These are phyloP conservation scores for Megalonaias nervosa DNA, from an alignment of 1,140 invertebrate species.

Conservation along the genomic window DNA sequence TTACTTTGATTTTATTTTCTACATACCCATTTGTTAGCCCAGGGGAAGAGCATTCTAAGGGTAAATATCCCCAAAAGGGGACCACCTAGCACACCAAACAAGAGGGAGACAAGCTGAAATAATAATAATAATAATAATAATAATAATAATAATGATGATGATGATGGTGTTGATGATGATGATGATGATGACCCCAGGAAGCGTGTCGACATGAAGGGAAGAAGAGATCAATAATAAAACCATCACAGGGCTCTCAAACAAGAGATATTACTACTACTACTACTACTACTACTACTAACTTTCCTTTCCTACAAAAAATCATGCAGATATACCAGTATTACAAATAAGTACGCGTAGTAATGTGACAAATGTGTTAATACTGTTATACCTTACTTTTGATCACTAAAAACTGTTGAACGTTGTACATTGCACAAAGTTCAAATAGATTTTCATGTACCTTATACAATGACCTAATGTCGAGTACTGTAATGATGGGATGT, in stretches of 20 bases:
- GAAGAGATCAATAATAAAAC: neutral
- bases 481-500: too few species aligned
- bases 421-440: too few species aligned
- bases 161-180: neutral
- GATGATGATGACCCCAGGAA: neutral
- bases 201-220: neutral
- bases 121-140: too few species aligned
- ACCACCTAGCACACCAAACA: conserved; percentile 67
- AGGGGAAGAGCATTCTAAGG: conserved; percentile 68
- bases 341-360: conserved; percentile 45
- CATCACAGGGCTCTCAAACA: neutral
- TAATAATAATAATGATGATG: neutral
- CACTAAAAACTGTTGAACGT: too few species aligned
- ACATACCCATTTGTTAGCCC: conserved; percentile 56
- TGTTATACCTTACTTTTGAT: too few species aligned
- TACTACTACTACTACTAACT: too few species aligned
- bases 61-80: conserved; percentile 66
- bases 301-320: conserved; percentile 21
- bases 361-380: too few species aligned
- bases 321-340: conserved; percentile 20
- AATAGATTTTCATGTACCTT: too few species aligned
- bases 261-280: neutral
- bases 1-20: neutral
- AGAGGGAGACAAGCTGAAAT: conserved; percentile 75
- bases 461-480: too few species aligned